Base-by-base conservation (phyloP, 2,113 vertebrate genomes). In the Neotoma lepida region DNA sequence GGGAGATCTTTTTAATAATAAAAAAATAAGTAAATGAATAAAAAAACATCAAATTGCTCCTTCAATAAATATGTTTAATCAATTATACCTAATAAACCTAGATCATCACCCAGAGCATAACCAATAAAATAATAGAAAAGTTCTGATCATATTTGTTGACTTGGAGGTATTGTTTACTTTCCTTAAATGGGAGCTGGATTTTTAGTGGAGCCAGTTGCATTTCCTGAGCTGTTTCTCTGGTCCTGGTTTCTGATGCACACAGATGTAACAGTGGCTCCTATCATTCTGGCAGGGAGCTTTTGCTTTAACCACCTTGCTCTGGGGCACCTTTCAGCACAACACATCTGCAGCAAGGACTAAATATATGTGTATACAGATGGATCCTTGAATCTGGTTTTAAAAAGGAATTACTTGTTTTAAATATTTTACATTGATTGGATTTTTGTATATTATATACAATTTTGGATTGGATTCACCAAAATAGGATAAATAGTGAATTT, bases 81-180 rank as follows among this genome's bases (percentile, higher is more conserved):
- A 68, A 3, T 68, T 84, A 76, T 61, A 77, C 6, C 7, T 68
- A 76, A 39, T 88, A 68, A 95, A 49, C 4, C 56, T 82, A 35
- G 4, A 82, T 39, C 44, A 91, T 64, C 30, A 68, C 35, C 71
- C 35, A 73, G 9, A 95, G 2, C 26, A 91, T 81, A 74, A 88
- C 71, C 54, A 86, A 58, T 39, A 24, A 51, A 94, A 58, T 74
- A 74, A 93, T 13, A 78, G 46, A 91, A 24, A 88, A 81, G 71
- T 93, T 94, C 46, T 61, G 51, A 35, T 76, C 7, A 84, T 44
- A 17, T 88, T 88, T 95, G 30, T 78, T 82, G 64, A 63, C 24
- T 93, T 89, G 91, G 64, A 76, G 10, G 18, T 24, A n/a, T 64
- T 54, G 58, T 73, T 90, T 85, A 14, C 15, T 94, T 97, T 96